Evolutionary conservation across 2,797 vertebrate species (phyloP), one percentile per base, ranked within the genome.

Genomic region (Propithecus perrieri): DNA sequence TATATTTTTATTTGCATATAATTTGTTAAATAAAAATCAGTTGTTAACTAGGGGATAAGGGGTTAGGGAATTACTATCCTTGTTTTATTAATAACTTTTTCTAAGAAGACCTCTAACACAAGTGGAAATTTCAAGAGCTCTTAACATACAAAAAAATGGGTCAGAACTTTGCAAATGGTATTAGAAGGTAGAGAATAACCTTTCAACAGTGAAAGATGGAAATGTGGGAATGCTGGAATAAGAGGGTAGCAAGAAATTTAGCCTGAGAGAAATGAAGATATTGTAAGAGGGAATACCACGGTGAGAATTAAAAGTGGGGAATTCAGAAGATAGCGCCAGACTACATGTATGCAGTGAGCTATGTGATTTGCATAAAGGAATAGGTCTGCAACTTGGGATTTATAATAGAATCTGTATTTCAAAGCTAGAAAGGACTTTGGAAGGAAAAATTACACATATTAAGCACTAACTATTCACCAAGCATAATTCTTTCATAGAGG

Each of bases 61-160:
- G 4, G 46, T 83, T 63, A 69, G 93, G 53, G 14, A 92, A 94
- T 92, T 76, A 67, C 46, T 74, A 41, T 85, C 14, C n/a, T 86
- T 95, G 74, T 90, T 96, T 92, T 85, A 59, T 59, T 59, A 26
- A 59, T 59, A 67, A 75, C 5, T 57, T 90, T 76, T 71, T 83
- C 67, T 96, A 43, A 38, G 86, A 89, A 91, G 26, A 76, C 3
- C 26, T 83, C 33, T 46, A 91, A 91, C n/a, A 30, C 65, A 75
- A 79, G 24, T 9, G 85, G 80, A 86, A 81, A 89, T 95, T 92
- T 95, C 41, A 94, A 95, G 72, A 93, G 30, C 41, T 85, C 65
- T 94, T 84, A 28, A 43, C 24, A 30, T 46, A 67, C 13, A 84
- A 83, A 75, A 75, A 88, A 33, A 72, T 33, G 38, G 46, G 1